Base-by-base conservation (phyloP, 2,888 invertebrate genomes). In the Teleiodes luculella region DNA sequence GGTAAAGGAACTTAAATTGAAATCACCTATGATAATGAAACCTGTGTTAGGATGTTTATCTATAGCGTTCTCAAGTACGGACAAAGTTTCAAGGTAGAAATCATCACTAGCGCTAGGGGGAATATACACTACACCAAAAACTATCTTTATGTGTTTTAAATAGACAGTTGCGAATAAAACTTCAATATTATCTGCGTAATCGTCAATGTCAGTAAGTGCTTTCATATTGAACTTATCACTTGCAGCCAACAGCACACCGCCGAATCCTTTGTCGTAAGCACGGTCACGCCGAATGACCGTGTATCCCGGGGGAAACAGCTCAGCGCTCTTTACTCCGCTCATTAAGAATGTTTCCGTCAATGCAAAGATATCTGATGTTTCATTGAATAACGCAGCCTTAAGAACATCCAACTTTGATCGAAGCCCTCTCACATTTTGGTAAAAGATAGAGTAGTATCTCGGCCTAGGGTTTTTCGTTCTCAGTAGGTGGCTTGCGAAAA, bases 321-420 rank as follows among this genome's bases (percentile, higher is more conserved):
- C n/a, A n/a, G n/a, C n/a, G n/a, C n/a, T n/a, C n/a, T n/a, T n/a
- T n/a, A 57, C 47, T 3, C 47, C 55, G 35, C 53, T 47, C 8
- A 13, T 55, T 1, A 57, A 24, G 36, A 55, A 55, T 1, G 57
- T 57, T 30, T 57, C 57, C 5, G 57, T 55, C 11, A 55, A 24
- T 1, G 52, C 55, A 14, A 58, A 18, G 7, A 58, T 31, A 24
- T 58, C 58, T 14, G 7, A 43, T 3, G n/a, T 2, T 24, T n/a
- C 13, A 4, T 37, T 14, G 0, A 31, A 31, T 0, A 57, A 31
- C 31, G 43, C 52, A n/a, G 16, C 45, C 7, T 45, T 14, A 39
- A 58, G 53, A 1, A 6, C n/a, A n/a, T 10, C 18, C n/a, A 52
- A 54, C 35, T 57, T 57, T 1, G 54, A 46, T 1, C 52, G 48